Base-by-base conservation (phyloP, 2,888 invertebrate genomes). In the Patella pellucida region DNA sequence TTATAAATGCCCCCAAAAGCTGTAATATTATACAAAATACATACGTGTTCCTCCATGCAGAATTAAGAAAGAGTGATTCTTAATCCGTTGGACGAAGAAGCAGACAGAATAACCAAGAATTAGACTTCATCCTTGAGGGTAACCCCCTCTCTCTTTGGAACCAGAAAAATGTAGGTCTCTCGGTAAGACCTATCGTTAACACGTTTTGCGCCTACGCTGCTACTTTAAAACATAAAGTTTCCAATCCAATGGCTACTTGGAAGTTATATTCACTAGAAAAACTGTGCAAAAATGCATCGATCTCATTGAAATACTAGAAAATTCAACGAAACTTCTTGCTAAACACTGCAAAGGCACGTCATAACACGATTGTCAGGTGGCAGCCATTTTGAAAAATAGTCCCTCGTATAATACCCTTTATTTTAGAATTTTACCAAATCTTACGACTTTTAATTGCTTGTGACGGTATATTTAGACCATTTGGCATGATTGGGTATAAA, bases 371-470 rank as follows among this genome's bases (percentile, higher is more conserved):
- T 78, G 69, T 74, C 31, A 67, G 69, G 56, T 71, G 83, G 82
- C 84, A 81, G 85, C 85, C 85, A 85, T 85, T 78, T 85, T 85
- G 85, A 81, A 85, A 85, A 83, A 81, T 82, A 85, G 83, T 85
- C 81, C 82, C 81, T 78, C 79, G 41, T 41, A 41, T 41, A 41
- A 41, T 41, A 41, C 41, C 41, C 41, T 41, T 41, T 41, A 41
- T 41, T 41, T 41, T 41, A 3, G 9, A 41, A 41, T 41, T 41
- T 41, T 41, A 41, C 5, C 41, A 41, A 9, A 41, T 41, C 9
- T 41, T 41, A 41, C 9, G 41, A 41, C 41, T 41, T 41, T 41
- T 41, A 41, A 41, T 41, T 41, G 41, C 5, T 7, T 41, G 41
- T 9, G 9, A 41, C 41, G 41, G 9, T 9, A 41, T 41, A 41